Base-by-base conservation (phyloP, 2,888 invertebrate species). In the Standfussiana lucernea region DNA sequence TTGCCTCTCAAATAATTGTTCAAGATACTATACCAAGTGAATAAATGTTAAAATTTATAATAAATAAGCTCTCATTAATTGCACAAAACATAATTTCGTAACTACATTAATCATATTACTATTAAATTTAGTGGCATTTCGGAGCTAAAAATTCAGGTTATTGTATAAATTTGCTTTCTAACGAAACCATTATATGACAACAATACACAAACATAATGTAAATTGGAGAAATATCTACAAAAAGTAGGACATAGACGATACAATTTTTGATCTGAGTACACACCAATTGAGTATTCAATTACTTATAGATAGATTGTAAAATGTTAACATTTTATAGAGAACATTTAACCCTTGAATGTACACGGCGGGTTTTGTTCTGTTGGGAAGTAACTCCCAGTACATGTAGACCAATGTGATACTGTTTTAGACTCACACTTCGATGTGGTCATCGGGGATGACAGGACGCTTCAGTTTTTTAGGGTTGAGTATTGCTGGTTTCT, bases 401-500 rank as follows among this genome's bases (percentile, higher is more conserved):
- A 79, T 78, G 68, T 79, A 82, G 75, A 80, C 83, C 85, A 82
- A 74, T 88, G 66, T 76, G 80, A 80, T 76, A 74, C 75, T 77
- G 66, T 67, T 62, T 56, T 65, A 35, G 68, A 87, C 80, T 95
- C 95, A 96, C 47, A 96, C 96, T 83, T 96, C 96, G 72, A 96
- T 96, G 74, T 96, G 95, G 62, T 90, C 91, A 80, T 96, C 96
- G 2, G 95, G 94, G 32, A 94, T 80, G 85, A 93, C 93, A 0
- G 88, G 97, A 47, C 82, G 97, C 91, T 90, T 97, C 93, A 91
- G 95, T 96, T 95, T 99, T 98, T 93, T 98, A 97, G 89, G 92
- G 80, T 93, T 94, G n/a, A 97, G 97, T 75, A 99, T 97, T 67
- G 98, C 97, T 0, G 99, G 98, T 89, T 98, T 98, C 93, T 99